Evolutionary conservation across 2,113 vertebrate species (phyloP), one percentile per base, ranked within the genome.

Genomic region (Psilopsiagon aymara): DNA sequence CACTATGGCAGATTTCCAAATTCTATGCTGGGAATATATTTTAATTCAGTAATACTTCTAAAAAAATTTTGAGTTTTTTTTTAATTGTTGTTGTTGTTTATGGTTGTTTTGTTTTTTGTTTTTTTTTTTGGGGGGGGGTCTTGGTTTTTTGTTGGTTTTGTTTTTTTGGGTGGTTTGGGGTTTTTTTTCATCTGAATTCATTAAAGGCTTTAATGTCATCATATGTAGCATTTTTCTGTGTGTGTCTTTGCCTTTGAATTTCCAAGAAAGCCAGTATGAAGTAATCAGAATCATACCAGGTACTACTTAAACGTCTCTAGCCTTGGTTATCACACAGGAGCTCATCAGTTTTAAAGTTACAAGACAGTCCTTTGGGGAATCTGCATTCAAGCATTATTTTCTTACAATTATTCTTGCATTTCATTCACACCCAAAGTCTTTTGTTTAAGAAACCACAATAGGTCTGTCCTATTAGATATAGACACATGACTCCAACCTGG

Each of bases 211-310:
- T 91, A 82, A 84, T 88, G 73, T 92, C 89, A 69, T 82, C 79
- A 39, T 94, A 92, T 75, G 93, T 96, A 88, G 80, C 76, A 83
- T 94, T 93, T 94, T 93, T 59, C 2, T 82, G 27, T 84, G 37
- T 53, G 33, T 3, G 2, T 70, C 53, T 92, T 51, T 82, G 49
- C 53, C 82, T 96, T 77, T 92, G 88, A 93, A 80, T 85, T 60
- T 88, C 86, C 41, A 55, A 90, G 86, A 94, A 96, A 97, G 80
- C 73, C 82, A 88, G n/a, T 88, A 78, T 83, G 68, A 94, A 92
- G 95, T 70, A 76, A 82, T 81, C 64, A 81, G 82, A 86, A 60
- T 83, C 33, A 47, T 53, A 81, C 51, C 46, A 53, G 70, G 75
- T 93, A 81, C 63, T 53, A n/a, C 55, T 94, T 80, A 85, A 82